Percentiles rank a stretch among this genome's conserved stretches.
Conservation (phyloP, 1,140 invertebrate genomes). For the Octopus sinensis region DNA sequence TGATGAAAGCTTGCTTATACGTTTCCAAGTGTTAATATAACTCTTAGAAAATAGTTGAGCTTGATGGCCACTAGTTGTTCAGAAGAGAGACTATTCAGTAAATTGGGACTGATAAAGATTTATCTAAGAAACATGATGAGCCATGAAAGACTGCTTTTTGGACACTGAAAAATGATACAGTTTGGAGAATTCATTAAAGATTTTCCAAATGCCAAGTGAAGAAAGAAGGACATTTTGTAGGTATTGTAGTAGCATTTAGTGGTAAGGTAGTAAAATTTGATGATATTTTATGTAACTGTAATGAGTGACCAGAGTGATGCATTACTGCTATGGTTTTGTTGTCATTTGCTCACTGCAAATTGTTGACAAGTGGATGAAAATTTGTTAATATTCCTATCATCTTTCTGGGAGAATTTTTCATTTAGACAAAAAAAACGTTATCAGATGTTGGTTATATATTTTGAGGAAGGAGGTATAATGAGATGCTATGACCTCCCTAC, state of each 20-base stretch:
- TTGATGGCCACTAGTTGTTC: slow-evolving; percentile 3
- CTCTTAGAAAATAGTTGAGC: slow-evolving; percentile 12
- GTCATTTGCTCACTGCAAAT: too few relatives aligned
- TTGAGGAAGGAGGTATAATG: too few relatives aligned
- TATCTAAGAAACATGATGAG: slow-evolving; percentile 1
- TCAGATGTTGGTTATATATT: too few relatives aligned
- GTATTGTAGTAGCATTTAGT: background rate
- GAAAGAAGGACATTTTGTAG: slow-evolving; percentile 1
- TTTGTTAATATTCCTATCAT: too few relatives aligned
- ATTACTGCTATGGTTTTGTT: too few relatives aligned
- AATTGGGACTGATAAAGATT: slow-evolving; percentile 12
- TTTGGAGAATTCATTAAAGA: slow-evolving; percentile 9
- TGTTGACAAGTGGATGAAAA: too few relatives aligned
- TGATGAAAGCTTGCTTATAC: background rate
- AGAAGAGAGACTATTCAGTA: background rate
- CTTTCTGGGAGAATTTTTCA: too few relatives aligned
- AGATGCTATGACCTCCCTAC: too few relatives aligned
- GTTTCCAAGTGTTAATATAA: slow-evolving; percentile 9
- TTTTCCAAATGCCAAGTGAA: slow-evolving; percentile 11
- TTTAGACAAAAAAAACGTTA: too few relatives aligned
- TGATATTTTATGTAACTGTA: too few relatives aligned
- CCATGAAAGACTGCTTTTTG: slow-evolving; percentile 1
- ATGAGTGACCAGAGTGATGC: too few relatives aligned
- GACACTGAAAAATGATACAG: background rate
- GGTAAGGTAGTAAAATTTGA: too few relatives aligned